phyloP scores from a whole-genome alignment of 2,113 vertebrate genomes.

The Ciconia maguari region DNA sequence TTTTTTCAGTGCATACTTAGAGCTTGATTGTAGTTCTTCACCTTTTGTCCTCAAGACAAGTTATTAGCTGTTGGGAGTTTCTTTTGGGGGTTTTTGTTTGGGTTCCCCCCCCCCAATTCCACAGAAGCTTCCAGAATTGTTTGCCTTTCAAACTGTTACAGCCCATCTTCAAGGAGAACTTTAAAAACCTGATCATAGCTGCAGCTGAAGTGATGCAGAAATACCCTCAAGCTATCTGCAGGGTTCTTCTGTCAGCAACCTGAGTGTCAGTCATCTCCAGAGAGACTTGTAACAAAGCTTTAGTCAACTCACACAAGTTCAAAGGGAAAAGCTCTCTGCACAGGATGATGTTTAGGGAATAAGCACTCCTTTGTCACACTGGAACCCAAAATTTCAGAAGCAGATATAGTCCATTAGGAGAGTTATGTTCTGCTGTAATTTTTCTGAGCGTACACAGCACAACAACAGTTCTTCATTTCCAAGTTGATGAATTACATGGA shows the following conservation, averaged over 20 bases:
- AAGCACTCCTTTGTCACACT: neutral
- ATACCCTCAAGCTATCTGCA: conserved; percentile 69
- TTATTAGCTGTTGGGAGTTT: neutral
- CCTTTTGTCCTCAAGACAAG: neutral
- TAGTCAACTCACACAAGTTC: conserved; percentile 43
- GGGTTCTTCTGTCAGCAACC: conserved; percentile 72
- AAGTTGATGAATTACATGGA: neutral
- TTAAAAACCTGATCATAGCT: conserved; percentile 11
- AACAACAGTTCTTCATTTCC: neutral
- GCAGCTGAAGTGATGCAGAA: conserved; percentile 22
- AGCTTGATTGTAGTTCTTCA: neutral
- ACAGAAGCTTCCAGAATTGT: neutral
- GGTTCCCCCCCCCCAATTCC: neutral
- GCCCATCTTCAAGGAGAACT: conserved; percentile 7
- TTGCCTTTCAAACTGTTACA: conserved; percentile 31
- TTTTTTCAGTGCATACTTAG: neutral
- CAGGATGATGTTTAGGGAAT: conserved; percentile 37
- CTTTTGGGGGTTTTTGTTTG: neutral
- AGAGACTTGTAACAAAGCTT: conserved; percentile 62
- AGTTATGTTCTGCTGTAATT: conserved; percentile 46
- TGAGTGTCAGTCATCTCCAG: conserved; percentile 52
- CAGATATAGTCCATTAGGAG: conserved; percentile 45
- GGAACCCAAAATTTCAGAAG: neutral
- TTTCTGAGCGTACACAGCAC: conserved; percentile 2
- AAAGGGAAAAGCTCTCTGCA: conserved; percentile 59